These are phyloP conservation scores for Brachypteracias leptosomus DNA, from an alignment of 2,113 vertebrate genomes.

Conservation along the genomic window DNA sequence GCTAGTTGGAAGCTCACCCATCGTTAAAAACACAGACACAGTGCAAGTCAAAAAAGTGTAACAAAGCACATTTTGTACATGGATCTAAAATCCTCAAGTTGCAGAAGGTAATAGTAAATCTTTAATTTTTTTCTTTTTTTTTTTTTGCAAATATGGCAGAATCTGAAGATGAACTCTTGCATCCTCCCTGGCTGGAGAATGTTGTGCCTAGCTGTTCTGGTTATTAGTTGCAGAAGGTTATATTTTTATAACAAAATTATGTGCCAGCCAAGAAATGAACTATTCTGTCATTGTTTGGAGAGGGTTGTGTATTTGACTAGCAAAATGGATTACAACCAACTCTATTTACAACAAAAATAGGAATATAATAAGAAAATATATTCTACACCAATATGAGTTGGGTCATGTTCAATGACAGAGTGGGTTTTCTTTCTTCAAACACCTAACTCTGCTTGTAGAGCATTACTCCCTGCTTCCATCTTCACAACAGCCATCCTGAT, in stretches of 20 bases:
- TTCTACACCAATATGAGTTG: not conserved
- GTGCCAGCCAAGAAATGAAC: not conserved
- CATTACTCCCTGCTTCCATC: not conserved
- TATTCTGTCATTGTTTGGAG: not conserved
- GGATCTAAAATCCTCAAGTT: not conserved
- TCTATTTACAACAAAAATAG: not conserved
- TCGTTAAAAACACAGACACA: conserved; percentile 36
- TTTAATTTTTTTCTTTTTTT: not conserved
- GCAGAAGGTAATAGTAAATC: not conserved
- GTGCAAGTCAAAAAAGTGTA: not conserved
- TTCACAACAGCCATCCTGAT: not conserved
- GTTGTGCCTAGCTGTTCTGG: not conserved
- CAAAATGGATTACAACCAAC: not conserved
- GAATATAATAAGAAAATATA: not conserved
- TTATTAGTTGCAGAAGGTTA: not conserved
- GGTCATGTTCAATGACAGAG: not conserved
- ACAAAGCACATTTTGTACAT: not conserved
- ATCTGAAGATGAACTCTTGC: not conserved
- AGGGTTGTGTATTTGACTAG: not conserved
- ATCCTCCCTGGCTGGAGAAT: not conserved
- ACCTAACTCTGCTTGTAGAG: not conserved
- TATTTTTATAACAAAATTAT: not conserved
- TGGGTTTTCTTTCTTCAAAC: not conserved
- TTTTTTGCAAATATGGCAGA: not conserved
- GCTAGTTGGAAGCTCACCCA: not conserved